Evolutionary conservation across 2,113 vertebrate genomes (phyloP).

Genomic region (Cricetomys ansorgei): DNA sequence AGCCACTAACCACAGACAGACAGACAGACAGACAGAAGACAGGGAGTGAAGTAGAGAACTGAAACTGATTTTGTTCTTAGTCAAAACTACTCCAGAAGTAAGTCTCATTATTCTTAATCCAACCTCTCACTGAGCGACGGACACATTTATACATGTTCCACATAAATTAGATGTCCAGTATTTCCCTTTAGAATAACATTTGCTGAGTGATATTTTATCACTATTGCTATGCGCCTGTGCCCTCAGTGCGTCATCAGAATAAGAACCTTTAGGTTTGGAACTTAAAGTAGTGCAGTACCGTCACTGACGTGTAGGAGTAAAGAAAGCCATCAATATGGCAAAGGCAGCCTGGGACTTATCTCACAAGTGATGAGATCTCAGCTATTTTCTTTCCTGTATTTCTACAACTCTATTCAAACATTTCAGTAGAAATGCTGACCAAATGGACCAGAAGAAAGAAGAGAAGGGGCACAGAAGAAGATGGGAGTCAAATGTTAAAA

Average conservation of each 20-base stretch:
- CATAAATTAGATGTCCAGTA: background rate
- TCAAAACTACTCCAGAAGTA: background rate
- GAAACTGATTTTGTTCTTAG: background rate
- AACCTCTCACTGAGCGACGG: background rate
- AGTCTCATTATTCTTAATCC: background rate
- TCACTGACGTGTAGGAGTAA: slow-evolving; percentile 24
- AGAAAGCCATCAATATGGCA: slow-evolving; percentile 37
- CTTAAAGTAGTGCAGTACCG: slow-evolving; percentile 28
- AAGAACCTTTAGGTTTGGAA: slow-evolving; percentile 42
- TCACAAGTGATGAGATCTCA: slow-evolving; percentile 29
- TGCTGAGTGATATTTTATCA: background rate
- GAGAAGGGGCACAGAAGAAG: slow-evolving; percentile 55
- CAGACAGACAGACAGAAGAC: background rate
- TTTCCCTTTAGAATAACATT: background rate
- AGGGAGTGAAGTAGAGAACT: background rate
- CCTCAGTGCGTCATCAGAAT: background rate
- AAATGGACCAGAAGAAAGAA: slow-evolving; percentile 40
- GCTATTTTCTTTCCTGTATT: background rate
- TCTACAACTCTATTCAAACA: slow-evolving; percentile 58
- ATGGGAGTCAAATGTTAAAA: slow-evolving; percentile 68
- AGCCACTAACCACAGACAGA: background rate
- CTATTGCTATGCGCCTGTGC: background rate
- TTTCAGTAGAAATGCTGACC: slow-evolving; percentile 58
- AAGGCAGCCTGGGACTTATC: slow-evolving; percentile 58
- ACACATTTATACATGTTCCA: background rate